phyloP scores from a whole-genome alignment of 37 sponge, comb jelly and placozoan genomes.

The Beroe ovata region DNA sequence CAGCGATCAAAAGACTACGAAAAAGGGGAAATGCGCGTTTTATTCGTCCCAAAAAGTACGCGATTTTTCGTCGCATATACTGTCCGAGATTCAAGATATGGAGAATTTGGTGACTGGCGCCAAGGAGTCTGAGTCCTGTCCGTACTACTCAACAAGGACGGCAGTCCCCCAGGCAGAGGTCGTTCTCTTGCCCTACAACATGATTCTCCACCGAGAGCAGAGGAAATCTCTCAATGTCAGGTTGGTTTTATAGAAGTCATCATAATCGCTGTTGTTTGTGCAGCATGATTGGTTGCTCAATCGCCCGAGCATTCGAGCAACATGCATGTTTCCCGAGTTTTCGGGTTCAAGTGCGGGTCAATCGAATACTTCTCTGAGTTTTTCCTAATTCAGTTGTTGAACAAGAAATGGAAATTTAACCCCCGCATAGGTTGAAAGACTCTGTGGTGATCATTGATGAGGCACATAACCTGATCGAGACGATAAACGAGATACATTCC shows the following conservation, averaged over 20 bases:
- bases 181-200: slow-evolving; percentile 92
- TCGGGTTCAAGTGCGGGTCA: too few species aligned
- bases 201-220: slow-evolving; percentile 84
- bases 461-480: slow-evolving; percentile 98
- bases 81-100: slow-evolving; percentile 88
- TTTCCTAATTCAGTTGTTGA: too few species aligned
- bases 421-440: slow-evolving; percentile 71
- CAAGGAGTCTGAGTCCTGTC: slow-evolving; percentile 79
- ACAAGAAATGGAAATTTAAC: too few species aligned
- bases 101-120: slow-evolving; percentile 84
- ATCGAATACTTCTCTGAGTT: too few species aligned
- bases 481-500: slow-evolving; percentile 84
- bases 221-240: slow-evolving; percentile 81
- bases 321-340: too few species aligned
- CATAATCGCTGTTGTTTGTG: too few species aligned
- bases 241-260: too few species aligned
- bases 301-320: too few species aligned
- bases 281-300: too few species aligned
- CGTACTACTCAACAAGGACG: slow-evolving; percentile 87
- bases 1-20: slow-evolving; percentile 68
- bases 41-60: not conserved
- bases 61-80: slow-evolving; percentile 27
- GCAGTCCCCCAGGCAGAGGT: slow-evolving; percentile 88
- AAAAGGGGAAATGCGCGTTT: slow-evolving; percentile 68
- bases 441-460: slow-evolving; percentile 96